Base-by-base conservation (phyloP, 2,113 vertebrate genomes). In the Nyctibius bracteatus region DNA sequence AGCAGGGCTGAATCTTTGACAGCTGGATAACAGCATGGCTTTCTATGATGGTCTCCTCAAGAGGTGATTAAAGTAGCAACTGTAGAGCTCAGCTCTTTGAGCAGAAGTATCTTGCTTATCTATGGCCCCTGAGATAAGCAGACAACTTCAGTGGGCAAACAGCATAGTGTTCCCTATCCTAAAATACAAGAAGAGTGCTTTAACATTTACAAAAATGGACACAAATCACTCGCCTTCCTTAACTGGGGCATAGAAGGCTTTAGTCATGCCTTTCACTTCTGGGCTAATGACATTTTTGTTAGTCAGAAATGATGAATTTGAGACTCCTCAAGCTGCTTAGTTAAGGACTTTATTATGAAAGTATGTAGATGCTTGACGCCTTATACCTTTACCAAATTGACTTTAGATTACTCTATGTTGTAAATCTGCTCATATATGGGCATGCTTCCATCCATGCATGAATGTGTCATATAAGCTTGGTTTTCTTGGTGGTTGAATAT, bases 201-300 rank as follows among this genome's bases (percentile, higher is more conserved):
- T 18, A 75, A 30, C 14, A 2, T 2, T 78, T 81, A 16, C 4
- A 5, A 44, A 81, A 65, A 37, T n/a, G 31, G 46, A 23, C 3
- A 4, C 14, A 3, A 24, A 9, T 81, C 0, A 0, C 30, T 83
- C 1, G 0, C 25, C 28, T 25, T 14, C n/a, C 41, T 24, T 90
- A 62, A 14, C 1, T 13, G 6, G 66, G 30, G 6, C 21, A 21
- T 18, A 43, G 28, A 44, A 74, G 7, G 24, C 19, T 70, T 87
- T n/a, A 85, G 20, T 43, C 19, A 8, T 51, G 35, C 37, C 22
- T 79, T 46, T 71, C 3, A 16, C 9, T 77, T 65, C 28, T 71
- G 44, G 24, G 25, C 30, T 59, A 18, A 37, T 71, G n/a, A 58
- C 3, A 5, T 30, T 57, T 66, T 30, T 70, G 12, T 25, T 52